These are phyloP conservation scores for Thalassarche chlororhynchos DNA, from an alignment of 2,113 vertebrate genomes.

Conservation along the genomic window DNA sequence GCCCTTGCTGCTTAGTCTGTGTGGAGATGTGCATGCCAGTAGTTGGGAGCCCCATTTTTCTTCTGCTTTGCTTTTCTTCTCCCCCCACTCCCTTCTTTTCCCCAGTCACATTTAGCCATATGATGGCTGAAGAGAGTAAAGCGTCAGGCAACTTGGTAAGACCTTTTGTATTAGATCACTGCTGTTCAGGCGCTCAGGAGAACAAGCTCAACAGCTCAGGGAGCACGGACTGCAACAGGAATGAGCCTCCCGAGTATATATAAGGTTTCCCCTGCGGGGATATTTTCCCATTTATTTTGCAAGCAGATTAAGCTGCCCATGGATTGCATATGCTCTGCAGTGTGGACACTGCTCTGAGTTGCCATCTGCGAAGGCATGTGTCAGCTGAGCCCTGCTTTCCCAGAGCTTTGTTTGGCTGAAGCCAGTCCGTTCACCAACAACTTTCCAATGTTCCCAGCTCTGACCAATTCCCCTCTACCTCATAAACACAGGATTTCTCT, in stretches of 20 bases:
- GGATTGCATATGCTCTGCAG: background rate
- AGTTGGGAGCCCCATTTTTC: conserved; percentile 52
- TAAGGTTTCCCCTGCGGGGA: background rate
- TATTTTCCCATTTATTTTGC: conserved; percentile 18
- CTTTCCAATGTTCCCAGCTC: conserved; percentile 23
- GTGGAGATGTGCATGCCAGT: conserved; percentile 50
- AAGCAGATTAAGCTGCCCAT: background rate
- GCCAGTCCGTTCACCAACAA: background rate
- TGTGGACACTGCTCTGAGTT: background rate
- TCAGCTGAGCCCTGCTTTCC: background rate
- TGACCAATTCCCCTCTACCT: conserved; percentile 54
- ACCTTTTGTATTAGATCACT: background rate
- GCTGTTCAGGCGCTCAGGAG: background rate
- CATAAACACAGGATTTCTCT: conserved; percentile 58
- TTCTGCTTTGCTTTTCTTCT: conserved; percentile 15
- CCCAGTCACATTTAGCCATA: background rate
- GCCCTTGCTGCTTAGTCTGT: conserved; percentile 54
- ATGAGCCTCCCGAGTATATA: background rate
- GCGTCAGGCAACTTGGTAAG: background rate
- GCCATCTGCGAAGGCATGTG: background rate
- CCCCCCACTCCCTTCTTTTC: background rate
- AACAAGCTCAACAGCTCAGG: conserved; percentile 16
- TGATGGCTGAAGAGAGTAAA: background rate
- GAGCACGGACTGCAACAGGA: background rate
- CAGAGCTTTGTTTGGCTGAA: background rate